Conservation (phyloP, 2,113 vertebrate species). For the Chrysochloris asiatica region DNA sequence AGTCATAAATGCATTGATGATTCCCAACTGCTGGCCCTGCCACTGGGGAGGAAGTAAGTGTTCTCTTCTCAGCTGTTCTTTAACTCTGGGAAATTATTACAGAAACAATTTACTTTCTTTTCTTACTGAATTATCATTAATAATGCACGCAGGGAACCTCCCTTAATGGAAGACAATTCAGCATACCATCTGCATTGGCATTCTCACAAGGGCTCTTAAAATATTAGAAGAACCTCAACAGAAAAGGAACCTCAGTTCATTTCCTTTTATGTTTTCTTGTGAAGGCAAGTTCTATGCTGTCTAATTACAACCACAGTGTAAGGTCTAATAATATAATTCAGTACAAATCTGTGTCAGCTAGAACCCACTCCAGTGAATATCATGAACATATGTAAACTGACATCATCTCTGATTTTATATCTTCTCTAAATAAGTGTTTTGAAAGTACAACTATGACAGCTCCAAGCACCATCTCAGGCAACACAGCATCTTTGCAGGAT, state of each 20-base stretch:
- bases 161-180: background rate
- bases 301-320: background rate
- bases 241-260: background rate
- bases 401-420: background rate
- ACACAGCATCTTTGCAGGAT: background rate
- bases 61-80: background rate
- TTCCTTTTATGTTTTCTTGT: background rate
- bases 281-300: background rate
- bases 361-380: background rate
- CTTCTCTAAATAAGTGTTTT: background rate
- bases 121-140: background rate
- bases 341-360: background rate
- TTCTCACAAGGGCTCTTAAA: background rate
- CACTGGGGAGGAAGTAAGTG: background rate
- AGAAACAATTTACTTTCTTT: background rate
- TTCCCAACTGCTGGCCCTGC: background rate
- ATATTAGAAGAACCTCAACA: background rate
- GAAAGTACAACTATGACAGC: background rate
- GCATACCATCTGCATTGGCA: background rate
- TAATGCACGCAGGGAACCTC: background rate
- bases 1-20: background rate
- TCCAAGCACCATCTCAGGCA: background rate
- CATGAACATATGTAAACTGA: background rate
- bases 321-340: background rate
- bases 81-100: slow-evolving; percentile 1